Evolutionary conservation across 2,113 vertebrate genomes (phyloP).

Genomic region (Macquaria australasica): DNA sequence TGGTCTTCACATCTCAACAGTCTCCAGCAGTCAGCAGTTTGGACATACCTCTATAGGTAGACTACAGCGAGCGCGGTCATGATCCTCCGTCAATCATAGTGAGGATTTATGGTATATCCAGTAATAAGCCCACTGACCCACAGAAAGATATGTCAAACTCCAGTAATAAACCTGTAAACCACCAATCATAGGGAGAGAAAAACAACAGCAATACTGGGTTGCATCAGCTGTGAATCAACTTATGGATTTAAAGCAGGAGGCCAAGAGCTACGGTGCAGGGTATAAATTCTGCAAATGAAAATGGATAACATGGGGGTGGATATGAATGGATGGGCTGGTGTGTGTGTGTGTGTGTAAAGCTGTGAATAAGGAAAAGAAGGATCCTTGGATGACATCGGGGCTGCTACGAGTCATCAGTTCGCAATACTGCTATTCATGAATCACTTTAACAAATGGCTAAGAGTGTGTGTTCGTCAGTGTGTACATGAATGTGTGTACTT

Average conservation of each 20-base stretch:
- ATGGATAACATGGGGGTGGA: conserved; percentile 51
- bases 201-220: conserved; percentile 51
- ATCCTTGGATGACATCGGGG: conserved; percentile 49
- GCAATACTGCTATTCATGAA: conserved; percentile 54
- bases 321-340: conserved; percentile 33
- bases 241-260: conserved; percentile 64
- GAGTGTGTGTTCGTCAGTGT: neutral
- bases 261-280: conserved; percentile 38
- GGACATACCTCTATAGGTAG: neutral
- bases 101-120: conserved; percentile 56
- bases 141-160: conserved; percentile 63
- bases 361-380: conserved; percentile 61
- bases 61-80: neutral
- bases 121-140: conserved; percentile 68
- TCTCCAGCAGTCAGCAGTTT: neutral
- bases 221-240: conserved; percentile 66
- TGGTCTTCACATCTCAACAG: neutral
- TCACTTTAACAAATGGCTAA: conserved; percentile 65
- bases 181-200: conserved; percentile 41
- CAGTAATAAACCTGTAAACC: conserved; percentile 69
- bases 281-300: conserved; percentile 72
- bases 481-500: neutral
- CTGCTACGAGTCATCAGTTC: conserved; percentile 66
- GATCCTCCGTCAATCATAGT: conserved; percentile 60
- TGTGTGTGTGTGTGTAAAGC: conserved; percentile 3